Evolutionary conservation across 1,140 invertebrate genomes (phyloP).

Genomic region (Magallana ariakensis): DNA sequence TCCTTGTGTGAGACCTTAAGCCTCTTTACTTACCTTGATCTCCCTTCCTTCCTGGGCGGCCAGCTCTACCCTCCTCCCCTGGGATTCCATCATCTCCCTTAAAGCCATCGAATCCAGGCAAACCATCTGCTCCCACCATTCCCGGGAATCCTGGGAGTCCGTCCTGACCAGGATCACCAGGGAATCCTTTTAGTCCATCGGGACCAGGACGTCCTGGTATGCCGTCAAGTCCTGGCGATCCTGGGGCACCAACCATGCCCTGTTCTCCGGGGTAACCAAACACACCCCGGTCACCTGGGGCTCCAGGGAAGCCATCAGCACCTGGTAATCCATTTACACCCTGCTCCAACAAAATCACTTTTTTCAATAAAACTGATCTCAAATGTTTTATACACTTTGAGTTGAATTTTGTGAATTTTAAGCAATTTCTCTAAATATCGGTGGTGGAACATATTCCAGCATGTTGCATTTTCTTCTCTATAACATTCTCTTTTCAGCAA

Average conservation of each 20-base stretch:
- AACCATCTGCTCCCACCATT: slow-evolving; percentile 81
- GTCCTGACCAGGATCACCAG: slow-evolving; percentile 47
- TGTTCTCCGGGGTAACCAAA: slow-evolving; percentile 46
- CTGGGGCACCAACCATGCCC: slow-evolving; percentile 50
- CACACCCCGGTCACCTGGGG: slow-evolving; percentile 39
- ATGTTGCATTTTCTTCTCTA: no score
- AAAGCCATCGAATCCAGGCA: neutral
- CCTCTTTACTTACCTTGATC: slow-evolving; percentile 27
- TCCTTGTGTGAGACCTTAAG: no score
- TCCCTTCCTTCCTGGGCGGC: slow-evolving; percentile 57
- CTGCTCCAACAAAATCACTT: neutral
- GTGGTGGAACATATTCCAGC: no score
- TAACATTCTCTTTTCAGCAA: no score
- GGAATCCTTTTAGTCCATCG: slow-evolving; percentile 51
- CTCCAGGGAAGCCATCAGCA: slow-evolving; percentile 51
- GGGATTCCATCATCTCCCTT: slow-evolving; percentile 47
- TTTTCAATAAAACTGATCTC: neutral
- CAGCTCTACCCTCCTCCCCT: slow-evolving; percentile 53
- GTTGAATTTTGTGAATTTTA: no score
- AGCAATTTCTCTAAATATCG: no score
- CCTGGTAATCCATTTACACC: slow-evolving; percentile 27
- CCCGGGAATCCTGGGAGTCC: slow-evolving; percentile 58
- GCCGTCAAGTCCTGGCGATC: slow-evolving; percentile 56
- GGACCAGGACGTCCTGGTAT: slow-evolving; percentile 48
- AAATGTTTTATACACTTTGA: no score